Percentiles rank a stretch among this genome's conserved stretches.
phyloP scores from a whole-genome alignment of 53 echinoderm and acorn worm species.

The Astropecten irregularis region DNA sequence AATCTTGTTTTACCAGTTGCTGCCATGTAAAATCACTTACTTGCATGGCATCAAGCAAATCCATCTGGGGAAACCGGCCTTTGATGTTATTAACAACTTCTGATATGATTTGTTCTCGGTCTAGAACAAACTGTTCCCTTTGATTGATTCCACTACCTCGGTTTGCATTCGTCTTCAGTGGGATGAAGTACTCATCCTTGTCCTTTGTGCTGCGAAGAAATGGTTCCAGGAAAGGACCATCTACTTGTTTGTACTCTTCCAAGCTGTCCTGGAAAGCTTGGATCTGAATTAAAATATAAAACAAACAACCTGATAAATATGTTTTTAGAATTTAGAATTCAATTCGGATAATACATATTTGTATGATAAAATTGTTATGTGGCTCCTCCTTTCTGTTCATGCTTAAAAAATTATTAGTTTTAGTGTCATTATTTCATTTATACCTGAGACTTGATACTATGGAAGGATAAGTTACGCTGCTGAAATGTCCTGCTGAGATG shows the following conservation, averaged over 20 bases:
- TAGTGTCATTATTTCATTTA: background rate
- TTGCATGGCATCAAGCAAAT: conserved; percentile 20
- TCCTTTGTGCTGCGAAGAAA: background rate
- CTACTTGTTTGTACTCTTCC: conserved; percentile 4
- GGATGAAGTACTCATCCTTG: background rate
- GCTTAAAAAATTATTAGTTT: background rate
- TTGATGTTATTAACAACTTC: background rate
- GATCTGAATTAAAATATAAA: conserved; percentile 5
- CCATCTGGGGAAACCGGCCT: conserved; percentile 12
- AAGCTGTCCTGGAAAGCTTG: background rate
- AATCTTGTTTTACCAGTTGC: background rate
- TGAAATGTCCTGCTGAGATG: conserved; percentile 40
- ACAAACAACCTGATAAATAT: background rate
- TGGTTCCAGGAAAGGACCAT: background rate
- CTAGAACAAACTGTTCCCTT: background rate
- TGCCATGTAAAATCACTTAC: background rate
- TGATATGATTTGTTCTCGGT: conserved; percentile 3
- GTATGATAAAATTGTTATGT: background rate
- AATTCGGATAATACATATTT: background rate
- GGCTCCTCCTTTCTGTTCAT: background rate
- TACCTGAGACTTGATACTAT: conserved; percentile 33
- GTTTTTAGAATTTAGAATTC: background rate
- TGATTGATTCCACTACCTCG: background rate
- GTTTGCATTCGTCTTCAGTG: background rate
- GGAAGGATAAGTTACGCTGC: conserved; percentile 30